Conservation (phyloP, 2,888 invertebrate genomes). For the Pocota personata region DNA sequence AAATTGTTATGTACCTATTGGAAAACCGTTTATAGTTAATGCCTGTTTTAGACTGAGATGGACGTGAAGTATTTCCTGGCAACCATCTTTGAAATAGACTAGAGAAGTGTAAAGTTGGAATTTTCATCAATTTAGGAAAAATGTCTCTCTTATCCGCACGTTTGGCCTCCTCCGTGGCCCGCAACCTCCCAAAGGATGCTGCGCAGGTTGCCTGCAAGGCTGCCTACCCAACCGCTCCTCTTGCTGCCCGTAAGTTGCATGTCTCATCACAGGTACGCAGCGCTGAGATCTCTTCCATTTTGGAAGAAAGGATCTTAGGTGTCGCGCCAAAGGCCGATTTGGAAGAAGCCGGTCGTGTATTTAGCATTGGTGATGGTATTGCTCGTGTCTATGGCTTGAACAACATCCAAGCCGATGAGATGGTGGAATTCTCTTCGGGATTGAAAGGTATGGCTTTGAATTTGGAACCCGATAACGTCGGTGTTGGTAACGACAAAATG, state of each 20-base stretch:
- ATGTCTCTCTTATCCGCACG: slow-evolving; percentile 96
- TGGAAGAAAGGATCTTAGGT: slow-evolving; percentile 99
- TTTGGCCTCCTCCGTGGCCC: slow-evolving; percentile 94
- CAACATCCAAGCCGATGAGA: slow-evolving; percentile 99
- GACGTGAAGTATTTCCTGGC: slow-evolving; percentile 76
- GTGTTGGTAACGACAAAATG: slow-evolving; percentile 99
- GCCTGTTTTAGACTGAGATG: no score
- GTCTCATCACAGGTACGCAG: slow-evolving; percentile 90
- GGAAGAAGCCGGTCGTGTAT: slow-evolving; percentile 98
- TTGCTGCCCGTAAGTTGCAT: slow-evolving; percentile 92
- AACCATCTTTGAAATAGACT: slow-evolving; percentile 82
- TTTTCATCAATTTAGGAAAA: slow-evolving; percentile 82
- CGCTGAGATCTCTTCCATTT: slow-evolving; percentile 96
- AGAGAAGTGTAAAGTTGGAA: slow-evolving; percentile 80
- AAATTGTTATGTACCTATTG: no score
- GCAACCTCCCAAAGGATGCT: slow-evolving; percentile 92
- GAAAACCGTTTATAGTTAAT: no score
- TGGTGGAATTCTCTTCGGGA: slow-evolving; percentile 99
- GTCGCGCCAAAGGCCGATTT: slow-evolving; percentile 93
- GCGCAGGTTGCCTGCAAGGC: slow-evolving; percentile 89
- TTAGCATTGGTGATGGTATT: slow-evolving; percentile 99
- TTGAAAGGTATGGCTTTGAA: slow-evolving; percentile 99
- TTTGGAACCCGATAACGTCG: slow-evolving; percentile 99
- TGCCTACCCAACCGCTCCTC: slow-evolving; percentile 88
- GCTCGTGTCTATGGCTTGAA: slow-evolving; percentile 99